Percentiles rank a stretch among this genome's conserved stretches.
Conservation (phyloP, 53 echinoderm and acorn worm species). For the Antedon mediterranea region DNA sequence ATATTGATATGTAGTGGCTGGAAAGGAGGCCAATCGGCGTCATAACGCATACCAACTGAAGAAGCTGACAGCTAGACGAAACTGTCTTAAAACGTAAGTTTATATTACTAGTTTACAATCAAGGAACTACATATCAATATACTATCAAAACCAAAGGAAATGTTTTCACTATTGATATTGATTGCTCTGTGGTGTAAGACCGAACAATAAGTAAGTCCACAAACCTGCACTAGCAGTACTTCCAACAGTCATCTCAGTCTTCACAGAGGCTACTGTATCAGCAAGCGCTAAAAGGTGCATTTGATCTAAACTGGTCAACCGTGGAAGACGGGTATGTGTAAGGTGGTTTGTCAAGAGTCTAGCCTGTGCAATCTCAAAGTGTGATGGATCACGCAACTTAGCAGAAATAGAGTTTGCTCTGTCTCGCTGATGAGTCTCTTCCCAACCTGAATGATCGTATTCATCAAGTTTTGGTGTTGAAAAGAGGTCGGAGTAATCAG, state of each 20-base stretch:
- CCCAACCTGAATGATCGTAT: slow-evolving; percentile 30
- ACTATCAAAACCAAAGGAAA: no score
- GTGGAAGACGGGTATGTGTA: slow-evolving; percentile 89
- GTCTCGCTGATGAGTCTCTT: slow-evolving; percentile 16
- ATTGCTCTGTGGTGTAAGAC: no score
- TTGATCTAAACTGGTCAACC: slow-evolving; percentile 81
- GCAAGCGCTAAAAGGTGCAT: slow-evolving; percentile 94
- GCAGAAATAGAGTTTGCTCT: slow-evolving; percentile 10
- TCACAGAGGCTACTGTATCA: slow-evolving; percentile 83
- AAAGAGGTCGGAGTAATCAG: slow-evolving; percentile 79
- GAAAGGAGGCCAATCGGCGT: no score
- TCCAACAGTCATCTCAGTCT: slow-evolving; percentile 74
- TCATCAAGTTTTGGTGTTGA: slow-evolving; percentile 53
- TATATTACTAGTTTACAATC: no score
- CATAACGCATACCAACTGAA: no score
- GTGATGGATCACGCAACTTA: slow-evolving; percentile 62
- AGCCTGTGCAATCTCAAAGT: slow-evolving; percentile 79
- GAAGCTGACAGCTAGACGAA: no score
- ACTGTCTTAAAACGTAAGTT: no score
- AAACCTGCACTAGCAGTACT: slow-evolving; percentile 68
- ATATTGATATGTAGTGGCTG: no score
- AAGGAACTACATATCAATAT: no score
- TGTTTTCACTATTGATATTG: no score
- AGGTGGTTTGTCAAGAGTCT: slow-evolving; percentile 81
- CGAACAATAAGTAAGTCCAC: no score